Evolutionary conservation across 2,888 invertebrate genomes (phyloP).

Genomic region (Pharmacophagus antenor): DNA sequence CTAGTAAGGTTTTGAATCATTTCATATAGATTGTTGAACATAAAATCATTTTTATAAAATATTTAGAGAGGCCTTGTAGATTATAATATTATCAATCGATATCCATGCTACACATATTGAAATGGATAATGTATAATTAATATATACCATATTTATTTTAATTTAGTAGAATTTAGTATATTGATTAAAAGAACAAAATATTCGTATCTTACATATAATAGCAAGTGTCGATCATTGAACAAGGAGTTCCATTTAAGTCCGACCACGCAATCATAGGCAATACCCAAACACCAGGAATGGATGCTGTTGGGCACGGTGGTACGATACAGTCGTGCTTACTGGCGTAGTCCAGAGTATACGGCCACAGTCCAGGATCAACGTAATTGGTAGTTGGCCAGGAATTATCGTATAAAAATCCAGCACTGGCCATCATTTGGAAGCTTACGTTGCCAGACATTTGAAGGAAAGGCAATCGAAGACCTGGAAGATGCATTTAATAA

Average conservation of each 20-base stretch:
- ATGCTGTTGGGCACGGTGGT: conserved; percentile 79
- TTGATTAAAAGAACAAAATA: not conserved
- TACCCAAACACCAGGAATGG: conserved; percentile 83
- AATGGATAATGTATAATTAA: too few relatives aligned
- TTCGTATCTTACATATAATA: conserved; percentile 59
- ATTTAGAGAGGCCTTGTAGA: too few relatives aligned
- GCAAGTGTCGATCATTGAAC: conserved; percentile 82
- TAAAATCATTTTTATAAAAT: too few relatives aligned
- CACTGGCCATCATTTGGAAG: conserved; percentile 77
- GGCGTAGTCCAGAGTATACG: conserved; percentile 84
- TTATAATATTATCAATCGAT: too few relatives aligned
- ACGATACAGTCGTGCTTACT: conserved; percentile 80
- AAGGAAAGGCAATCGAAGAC: conserved; percentile 79
- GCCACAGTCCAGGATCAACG: conserved; percentile 79
- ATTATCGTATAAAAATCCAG: conserved; percentile 81
- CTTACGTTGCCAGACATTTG: conserved; percentile 80
- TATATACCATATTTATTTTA: too few relatives aligned
- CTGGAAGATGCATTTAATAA: conserved; percentile 42
- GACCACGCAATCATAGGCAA: conserved; percentile 82
- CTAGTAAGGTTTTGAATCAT: too few relatives aligned
- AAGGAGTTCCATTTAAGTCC: conserved; percentile 67
- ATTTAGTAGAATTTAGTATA: too few relatives aligned
- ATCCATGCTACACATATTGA: too few relatives aligned
- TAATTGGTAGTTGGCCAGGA: conserved; percentile 79
- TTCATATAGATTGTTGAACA: too few relatives aligned